phyloP scores from a whole-genome alignment of 1,140 invertebrate species.

The Dicyema japonicum region DNA sequence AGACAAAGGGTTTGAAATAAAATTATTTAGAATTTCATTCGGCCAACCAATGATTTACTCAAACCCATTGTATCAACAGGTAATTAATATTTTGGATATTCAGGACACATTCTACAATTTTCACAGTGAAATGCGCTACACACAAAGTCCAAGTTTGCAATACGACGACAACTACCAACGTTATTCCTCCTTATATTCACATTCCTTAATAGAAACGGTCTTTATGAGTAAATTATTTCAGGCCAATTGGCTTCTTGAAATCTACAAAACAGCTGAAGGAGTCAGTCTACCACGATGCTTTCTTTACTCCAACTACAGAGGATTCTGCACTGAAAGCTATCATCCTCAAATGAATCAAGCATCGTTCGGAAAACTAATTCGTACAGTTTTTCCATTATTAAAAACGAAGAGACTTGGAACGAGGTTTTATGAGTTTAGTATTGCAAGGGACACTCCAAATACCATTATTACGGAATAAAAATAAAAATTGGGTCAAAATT shows the following conservation, averaged over 20 bases:
- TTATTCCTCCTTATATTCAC: too few species aligned
- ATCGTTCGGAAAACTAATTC: conserved; percentile 91
- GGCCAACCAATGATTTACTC: too few species aligned
- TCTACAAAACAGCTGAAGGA: conserved; percentile 87
- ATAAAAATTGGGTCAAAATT: conserved; percentile 53
- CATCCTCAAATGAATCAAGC: conserved; percentile 87
- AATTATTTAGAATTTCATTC: too few species aligned
- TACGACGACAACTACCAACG: too few species aligned
- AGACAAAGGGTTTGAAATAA: too few species aligned
- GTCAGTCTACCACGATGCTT: conserved; percentile 74
- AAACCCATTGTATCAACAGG: too few species aligned
- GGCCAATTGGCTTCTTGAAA: conserved; percentile 83
- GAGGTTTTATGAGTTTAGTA: conserved; percentile 26
- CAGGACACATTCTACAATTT: too few species aligned
- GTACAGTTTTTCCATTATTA: conserved; percentile 73
- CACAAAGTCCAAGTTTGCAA: too few species aligned
- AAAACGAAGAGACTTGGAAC: conserved; percentile 66
- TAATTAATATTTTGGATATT: too few species aligned
- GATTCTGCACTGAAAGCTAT: conserved; percentile 64
- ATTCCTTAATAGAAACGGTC: too few species aligned
- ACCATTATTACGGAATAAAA: conserved; percentile 91
- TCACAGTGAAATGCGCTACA: too few species aligned
- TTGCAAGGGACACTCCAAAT: conserved; percentile 71
- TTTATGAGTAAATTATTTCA: too few species aligned
- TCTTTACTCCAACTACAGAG: conserved; percentile 71